Evolutionary conservation across 2,888 invertebrate species (phyloP).

Genomic region (Pandemis corylana): DNA sequence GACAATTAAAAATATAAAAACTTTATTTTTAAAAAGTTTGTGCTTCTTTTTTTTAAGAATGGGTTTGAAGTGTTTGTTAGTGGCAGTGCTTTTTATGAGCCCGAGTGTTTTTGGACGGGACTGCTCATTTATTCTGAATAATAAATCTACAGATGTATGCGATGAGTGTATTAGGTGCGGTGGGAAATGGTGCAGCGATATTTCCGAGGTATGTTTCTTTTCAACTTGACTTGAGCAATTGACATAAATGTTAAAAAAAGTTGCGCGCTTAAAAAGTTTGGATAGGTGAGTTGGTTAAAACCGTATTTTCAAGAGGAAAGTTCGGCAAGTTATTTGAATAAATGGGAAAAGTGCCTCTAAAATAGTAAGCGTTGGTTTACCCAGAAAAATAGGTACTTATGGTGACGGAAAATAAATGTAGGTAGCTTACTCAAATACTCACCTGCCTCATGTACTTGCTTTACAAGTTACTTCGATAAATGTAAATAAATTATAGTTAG

Average conservation of each 20-base stretch:
- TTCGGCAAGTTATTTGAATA: background rate
- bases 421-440: background rate
- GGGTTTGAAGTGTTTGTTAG: constrained; percentile 60
- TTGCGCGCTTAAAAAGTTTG: background rate
- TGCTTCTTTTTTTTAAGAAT: constrained; percentile 55
- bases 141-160: constrained; percentile 57
- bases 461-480: too few species aligned
- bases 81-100: constrained; percentile 63
- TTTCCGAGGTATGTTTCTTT: constrained; percentile 50
- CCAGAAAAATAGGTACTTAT: background rate
- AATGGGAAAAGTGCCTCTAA: background rate
- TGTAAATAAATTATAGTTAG: too few species aligned
- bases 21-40: background rate
- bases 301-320: background rate
- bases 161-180: constrained; percentile 72
- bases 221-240: constrained; percentile 10
- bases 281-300: background rate
- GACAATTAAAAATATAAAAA: constrained; percentile 10
- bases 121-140: constrained; percentile 49
- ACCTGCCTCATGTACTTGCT: too few species aligned
- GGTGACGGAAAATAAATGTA: background rate
- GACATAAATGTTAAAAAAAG: background rate
- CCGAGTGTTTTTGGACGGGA: constrained; percentile 62
- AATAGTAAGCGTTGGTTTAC: background rate
- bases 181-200: constrained; percentile 67